Evolutionary conservation across 2,113 vertebrate genomes (phyloP).

Genomic region (Corythornis madagascariensis): DNA sequence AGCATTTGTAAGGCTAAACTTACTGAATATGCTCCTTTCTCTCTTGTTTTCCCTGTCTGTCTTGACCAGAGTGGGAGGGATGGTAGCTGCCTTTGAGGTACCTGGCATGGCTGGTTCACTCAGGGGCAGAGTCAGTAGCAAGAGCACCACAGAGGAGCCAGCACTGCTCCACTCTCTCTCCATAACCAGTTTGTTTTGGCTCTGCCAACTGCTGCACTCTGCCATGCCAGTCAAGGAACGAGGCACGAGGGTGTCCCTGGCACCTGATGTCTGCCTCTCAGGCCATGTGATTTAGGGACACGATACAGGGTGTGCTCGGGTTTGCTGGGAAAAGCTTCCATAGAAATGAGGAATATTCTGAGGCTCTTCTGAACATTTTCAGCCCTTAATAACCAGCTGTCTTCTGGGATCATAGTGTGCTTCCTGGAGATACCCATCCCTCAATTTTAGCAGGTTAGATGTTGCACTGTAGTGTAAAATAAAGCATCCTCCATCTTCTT

Average conservation of each 20-base stretch:
- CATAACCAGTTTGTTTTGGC: not conserved
- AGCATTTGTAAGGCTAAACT: not conserved
- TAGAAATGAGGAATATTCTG: not conserved
- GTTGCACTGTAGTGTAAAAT: not conserved
- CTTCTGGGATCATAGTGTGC: not conserved
- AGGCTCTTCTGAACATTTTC: not conserved
- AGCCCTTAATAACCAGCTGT: not conserved
- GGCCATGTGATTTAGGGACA: not conserved
- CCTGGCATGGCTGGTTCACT: too few relatives aligned
- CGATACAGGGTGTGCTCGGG: too few relatives aligned
- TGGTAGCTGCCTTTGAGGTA: not conserved
- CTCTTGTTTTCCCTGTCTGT: not conserved
- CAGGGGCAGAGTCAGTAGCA: not conserved
- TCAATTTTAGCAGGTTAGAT: not conserved
- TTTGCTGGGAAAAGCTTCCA: not conserved
- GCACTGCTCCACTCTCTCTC: not conserved
- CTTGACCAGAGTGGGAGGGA: not conserved
- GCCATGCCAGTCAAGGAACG: too few relatives aligned
- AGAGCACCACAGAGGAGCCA: not conserved
- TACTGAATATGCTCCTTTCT: not conserved
- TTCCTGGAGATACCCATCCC: not conserved
- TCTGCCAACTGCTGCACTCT: not conserved
- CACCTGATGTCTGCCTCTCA: not conserved
- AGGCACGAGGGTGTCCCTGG: not conserved
- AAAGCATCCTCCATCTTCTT: conserved; percentile 1